Conservation (phyloP, 2,888 invertebrate genomes). For the Cephonodes hylas region DNA sequence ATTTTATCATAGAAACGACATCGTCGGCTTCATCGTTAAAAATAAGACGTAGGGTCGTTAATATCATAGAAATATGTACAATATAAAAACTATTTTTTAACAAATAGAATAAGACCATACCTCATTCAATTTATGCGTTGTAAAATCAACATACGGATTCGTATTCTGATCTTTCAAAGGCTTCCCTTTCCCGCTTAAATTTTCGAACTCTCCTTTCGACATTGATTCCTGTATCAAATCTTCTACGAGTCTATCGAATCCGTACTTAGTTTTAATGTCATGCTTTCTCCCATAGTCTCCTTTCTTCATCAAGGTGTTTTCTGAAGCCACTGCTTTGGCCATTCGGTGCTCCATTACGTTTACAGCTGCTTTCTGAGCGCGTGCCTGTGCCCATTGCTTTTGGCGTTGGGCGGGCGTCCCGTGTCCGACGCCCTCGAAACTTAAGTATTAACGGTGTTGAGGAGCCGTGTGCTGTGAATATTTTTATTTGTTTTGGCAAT, state of each 20-base stretch:
- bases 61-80: too few relatives aligned
- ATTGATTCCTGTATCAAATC: slow-evolving; percentile 96
- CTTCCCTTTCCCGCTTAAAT: slow-evolving; percentile 90
- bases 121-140: slow-evolving; percentile 92
- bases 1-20: too few relatives aligned
- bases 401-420: slow-evolving; percentile 90
- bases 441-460: slow-evolving; percentile 92
- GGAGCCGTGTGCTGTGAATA: slow-evolving; percentile 94
- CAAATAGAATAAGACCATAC: slow-evolving; percentile 70
- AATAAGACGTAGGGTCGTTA: too few relatives aligned
- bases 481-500: too few relatives aligned
- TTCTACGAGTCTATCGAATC: slow-evolving; percentile 93
- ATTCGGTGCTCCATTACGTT: slow-evolving; percentile 83
- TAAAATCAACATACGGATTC: slow-evolving; percentile 94
- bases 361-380: slow-evolving; percentile 85
- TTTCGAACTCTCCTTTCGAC: slow-evolving; percentile 93
- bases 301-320: slow-evolving; percentile 84
- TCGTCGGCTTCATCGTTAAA: too few relatives aligned
- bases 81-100: too few relatives aligned
- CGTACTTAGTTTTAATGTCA: slow-evolving; percentile 90
- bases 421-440: slow-evolving; percentile 88
- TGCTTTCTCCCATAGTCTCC: slow-evolving; percentile 82
- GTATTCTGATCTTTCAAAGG: slow-evolving; percentile 85
- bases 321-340: slow-evolving; percentile 82
- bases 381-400: slow-evolving; percentile 86